These are phyloP conservation scores for Leptobrachium leishanense DNA, from an alignment of 2,113 vertebrate species.

Conservation along the genomic window DNA sequence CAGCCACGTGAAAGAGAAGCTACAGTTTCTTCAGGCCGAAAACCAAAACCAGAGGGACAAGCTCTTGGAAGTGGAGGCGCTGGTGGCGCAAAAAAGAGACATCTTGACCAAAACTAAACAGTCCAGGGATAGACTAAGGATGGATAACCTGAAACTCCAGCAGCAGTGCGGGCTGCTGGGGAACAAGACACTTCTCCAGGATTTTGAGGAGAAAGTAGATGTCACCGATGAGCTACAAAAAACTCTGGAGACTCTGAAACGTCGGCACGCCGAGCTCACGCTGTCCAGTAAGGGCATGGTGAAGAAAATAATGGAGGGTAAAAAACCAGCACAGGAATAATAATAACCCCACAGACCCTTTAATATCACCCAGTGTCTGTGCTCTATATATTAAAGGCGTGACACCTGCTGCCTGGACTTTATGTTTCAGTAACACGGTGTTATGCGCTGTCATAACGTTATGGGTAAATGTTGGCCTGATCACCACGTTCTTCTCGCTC, in stretches of 20 bases:
- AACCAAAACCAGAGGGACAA: constrained; percentile 58
- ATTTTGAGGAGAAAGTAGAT: constrained; percentile 73
- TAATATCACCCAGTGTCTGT: too few relatives aligned
- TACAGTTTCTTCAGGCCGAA: constrained; percentile 69
- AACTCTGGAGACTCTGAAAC: constrained; percentile 66
- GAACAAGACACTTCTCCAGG: constrained; percentile 66
- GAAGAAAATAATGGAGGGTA: constrained; percentile 61
- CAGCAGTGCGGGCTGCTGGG: constrained; percentile 74
- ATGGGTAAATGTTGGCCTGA: too few relatives aligned
- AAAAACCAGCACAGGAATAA: constrained; percentile 33
- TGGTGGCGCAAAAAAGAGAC: constrained; percentile 62
- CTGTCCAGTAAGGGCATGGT: constrained; percentile 56
- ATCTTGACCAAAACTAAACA: constrained; percentile 67
- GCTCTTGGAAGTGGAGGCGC: constrained; percentile 58
- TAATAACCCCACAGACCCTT: too few relatives aligned
- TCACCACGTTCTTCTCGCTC: too few relatives aligned
- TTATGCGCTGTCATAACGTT: too few relatives aligned
- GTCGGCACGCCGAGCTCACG: constrained; percentile 52
- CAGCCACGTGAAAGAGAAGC: constrained; percentile 78
- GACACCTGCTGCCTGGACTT: too few relatives aligned
- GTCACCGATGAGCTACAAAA: constrained; percentile 49
- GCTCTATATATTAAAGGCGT: too few relatives aligned
- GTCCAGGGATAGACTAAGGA: constrained; percentile 60
- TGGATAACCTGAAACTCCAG: constrained; percentile 64
- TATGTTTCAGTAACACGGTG: too few relatives aligned